Evolutionary conservation across 2,797 vertebrate species (phyloP), one percentile per base, ranked within the genome.

Genomic region (Leuciscus waleckii): DNA sequence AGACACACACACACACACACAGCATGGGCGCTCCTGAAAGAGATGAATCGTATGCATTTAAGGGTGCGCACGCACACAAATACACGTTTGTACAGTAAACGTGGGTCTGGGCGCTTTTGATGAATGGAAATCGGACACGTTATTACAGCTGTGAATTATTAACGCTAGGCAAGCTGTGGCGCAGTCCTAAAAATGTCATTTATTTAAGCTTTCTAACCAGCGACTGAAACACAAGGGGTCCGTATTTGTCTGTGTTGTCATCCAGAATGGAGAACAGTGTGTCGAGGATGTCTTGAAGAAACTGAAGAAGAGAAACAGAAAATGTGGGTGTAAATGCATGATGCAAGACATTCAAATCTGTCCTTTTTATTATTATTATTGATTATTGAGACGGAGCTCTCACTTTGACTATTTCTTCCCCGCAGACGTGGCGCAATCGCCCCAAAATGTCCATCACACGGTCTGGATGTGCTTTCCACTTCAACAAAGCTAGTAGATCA

Each of bases 171-270:
- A 67, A 76, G 14, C 73, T 39, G 54, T 41, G 58, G 35, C 0
- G 5, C 11, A 21, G 23, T 14, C 16, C 1, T 39, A 67, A 16
- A 68, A 69, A 61, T 2, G 17, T 41, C 2, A 46, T 61, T 37
- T n/a, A 41, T 75, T 83, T 75, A 82, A 58, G 56, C 67, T 56
- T 73, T 89, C 97, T 95, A 95, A 99, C 98, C 97, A 99, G 93
- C 87, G 98, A 99, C 93, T 99, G 98, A 93, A 99, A 99, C 91
- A 99, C 98, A 90, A 99, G 91, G 2, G 98, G 96, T 43, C 98
- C 98, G 1, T 99, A 99, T 93, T 99, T 99, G 91, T 99, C 98
- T 5, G 98, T 99, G 92, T 99, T 99, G 92, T 99, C 98, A 94
- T 99, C 98, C 92, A 99, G 93, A 93, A 99, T 98, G 85, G 98